Base-by-base conservation (phyloP, 2,113 vertebrate species). In the Leucoraja erinaceus region DNA sequence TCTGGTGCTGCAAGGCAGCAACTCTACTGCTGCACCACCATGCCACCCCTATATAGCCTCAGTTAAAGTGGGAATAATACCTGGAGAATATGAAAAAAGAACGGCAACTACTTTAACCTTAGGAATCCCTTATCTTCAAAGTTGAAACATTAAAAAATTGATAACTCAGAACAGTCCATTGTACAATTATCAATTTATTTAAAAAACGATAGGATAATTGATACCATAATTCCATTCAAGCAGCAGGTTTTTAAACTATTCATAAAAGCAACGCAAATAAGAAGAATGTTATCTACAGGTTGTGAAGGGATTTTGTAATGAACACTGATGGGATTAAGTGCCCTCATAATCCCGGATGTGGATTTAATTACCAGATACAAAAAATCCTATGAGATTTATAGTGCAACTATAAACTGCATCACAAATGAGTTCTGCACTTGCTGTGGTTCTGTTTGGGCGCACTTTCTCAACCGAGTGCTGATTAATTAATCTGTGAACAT, bases 331-430 rank as follows among this genome's bases (percentile, higher is more conserved):
- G 28, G 59, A 88, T 12, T 63, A 61, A 86, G 81, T 59, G 81
- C 59, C 59, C 28, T 61, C 28, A 28, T n/a, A 88, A 88, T 66
- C n/a, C n/a, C 25, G 31, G 59, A 33, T 63, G 28, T 56, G 31
- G 59, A 63, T 88, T 86, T 63, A 88, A 88, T 88, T 88, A 88
- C 59, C 79, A 63, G 61, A 88, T 59, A 88, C 28, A 88, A 88
- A 59, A 59, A 54, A n/a, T 88, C 59, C n/a, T 61, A 4, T 0
- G n/a, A 61, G 28, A 31, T 31, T 86, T 84, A 84, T 59, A 28
- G 25, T 56, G 54, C 16, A 12, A 12, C 81, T 61, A 54, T 11
- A 84, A 68, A 28, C 22, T 86, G 28, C 25, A 86, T 61, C 56
- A n/a, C 22, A 56, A 63, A 63, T 86, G 83, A 63, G 28, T 61